Base-by-base conservation (phyloP, 1,140 invertebrate genomes). In the Drosophila kikkawai region DNA sequence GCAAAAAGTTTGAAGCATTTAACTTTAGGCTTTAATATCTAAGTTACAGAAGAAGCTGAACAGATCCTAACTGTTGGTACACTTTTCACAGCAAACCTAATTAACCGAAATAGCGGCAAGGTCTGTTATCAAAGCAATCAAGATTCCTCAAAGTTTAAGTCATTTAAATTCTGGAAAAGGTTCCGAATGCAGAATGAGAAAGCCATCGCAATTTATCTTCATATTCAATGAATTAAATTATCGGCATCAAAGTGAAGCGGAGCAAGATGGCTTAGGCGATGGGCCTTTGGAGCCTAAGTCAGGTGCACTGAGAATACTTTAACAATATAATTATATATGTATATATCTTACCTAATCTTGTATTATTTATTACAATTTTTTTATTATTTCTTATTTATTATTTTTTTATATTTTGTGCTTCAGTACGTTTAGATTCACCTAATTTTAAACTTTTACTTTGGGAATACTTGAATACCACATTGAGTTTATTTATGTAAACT, bases 171-270 rank as follows among this genome's bases (percentile, higher is more conserved):
- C 4, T 15, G 58, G 29, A 68, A 58, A 81, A 66, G 15, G 37
- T 9, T 59, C 41, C 9, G 32, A 22, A 50, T 56, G 17, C 22
- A 45, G 51, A 56, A 56, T 26, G 17, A 29, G 51, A 51, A 37
- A 22, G 19, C 41, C 13, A 60, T 34, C 15, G 61, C 50, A 75
- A 77, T 81, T 60, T 66, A 75, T 81, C 82, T 81, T 85, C 53
- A 82, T 78, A 59, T 81, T 75, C 50, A 67, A 86, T 85, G 75
- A 85, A 85, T 85, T 80, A 85, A 85, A 84, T 84, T 84, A 84
- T 80, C 63, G 63, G 74, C 76, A 59, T 51, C 39, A 59, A 64
- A 74, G 58, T 26, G 56, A 59, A 37, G 22, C 42, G 36, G 34
- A 58, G 61, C 42, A 39, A 69, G 34, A 67, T 58, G 19, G 60